phyloP scores from a whole-genome alignment of 1,140 invertebrate species.

The Carposina sasakii region DNA sequence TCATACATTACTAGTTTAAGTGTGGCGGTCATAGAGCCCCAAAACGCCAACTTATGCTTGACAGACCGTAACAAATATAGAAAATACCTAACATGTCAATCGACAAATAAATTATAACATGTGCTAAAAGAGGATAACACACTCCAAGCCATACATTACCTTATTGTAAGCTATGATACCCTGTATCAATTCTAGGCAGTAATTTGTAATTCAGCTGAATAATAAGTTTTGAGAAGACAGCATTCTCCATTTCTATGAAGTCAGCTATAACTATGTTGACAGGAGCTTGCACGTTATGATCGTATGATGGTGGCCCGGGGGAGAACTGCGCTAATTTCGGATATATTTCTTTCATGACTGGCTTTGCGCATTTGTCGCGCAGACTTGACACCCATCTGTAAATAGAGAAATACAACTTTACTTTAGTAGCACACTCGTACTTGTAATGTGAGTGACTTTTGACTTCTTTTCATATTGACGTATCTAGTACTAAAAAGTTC shows the following conservation, averaged over 20 bases:
- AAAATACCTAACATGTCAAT: no score
- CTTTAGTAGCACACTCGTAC: no score
- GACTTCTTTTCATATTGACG: no score
- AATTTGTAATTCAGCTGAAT: conserved; percentile 73
- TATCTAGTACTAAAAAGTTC: no score
- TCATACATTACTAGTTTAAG: no score
- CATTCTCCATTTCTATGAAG: conserved; percentile 73
- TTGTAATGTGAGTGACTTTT: no score
- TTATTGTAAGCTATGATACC: conserved; percentile 25
- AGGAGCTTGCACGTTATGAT: conserved; percentile 26
- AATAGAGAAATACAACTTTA: conserved; percentile 24
- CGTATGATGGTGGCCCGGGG: conserved; percentile 59
- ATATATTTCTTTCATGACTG: conserved; percentile 70
- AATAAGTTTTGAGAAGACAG: conserved; percentile 72
- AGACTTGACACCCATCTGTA: conserved; percentile 61
- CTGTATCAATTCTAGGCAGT: conserved; percentile 38
- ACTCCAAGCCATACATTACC: no score
- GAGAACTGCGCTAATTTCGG: conserved; percentile 69
- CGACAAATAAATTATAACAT: no score
- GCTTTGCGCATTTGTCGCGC: conserved; percentile 67
- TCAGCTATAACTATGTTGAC: conserved; percentile 78
- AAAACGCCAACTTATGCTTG: no score
- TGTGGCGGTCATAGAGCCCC: no score
- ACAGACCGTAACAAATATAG: no score
- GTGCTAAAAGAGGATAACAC: no score